A percentile compares a stretch with the other conserved stretches of the same genome.
Evolutionary conservation across 2,113 vertebrate genomes (phyloP).

Genomic region (Neopipo cinnamomea): DNA sequence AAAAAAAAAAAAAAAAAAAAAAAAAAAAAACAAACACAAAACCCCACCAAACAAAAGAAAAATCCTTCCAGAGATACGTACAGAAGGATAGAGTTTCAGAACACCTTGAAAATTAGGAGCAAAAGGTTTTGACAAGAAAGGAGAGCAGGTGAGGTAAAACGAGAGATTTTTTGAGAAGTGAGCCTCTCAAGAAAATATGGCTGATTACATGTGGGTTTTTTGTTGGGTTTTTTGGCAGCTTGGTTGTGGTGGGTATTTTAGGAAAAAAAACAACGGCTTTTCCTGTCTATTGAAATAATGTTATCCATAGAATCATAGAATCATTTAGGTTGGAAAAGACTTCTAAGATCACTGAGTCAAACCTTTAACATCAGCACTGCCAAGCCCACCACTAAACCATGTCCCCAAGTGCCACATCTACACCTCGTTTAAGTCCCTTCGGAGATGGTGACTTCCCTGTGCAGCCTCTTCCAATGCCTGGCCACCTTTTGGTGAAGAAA

Average conservation of each 20-base stretch:
- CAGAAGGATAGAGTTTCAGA: background rate
- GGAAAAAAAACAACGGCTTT: background rate
- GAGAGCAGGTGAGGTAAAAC: background rate
- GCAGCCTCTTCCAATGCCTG: background rate
- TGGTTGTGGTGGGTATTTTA: background rate
- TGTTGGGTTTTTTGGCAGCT: rapidly evolving
- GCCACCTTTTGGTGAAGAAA: background rate
- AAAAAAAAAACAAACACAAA: background rate
- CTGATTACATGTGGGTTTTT: rapidly evolving
- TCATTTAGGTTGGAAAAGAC: background rate
- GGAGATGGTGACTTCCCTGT: background rate
- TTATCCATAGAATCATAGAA: background rate
- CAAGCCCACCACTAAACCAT: background rate
- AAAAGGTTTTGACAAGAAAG: background rate
- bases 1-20: background rate
- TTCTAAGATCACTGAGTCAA: background rate
- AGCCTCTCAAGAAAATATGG: background rate
- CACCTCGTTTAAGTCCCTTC: background rate
- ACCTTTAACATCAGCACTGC: background rate
- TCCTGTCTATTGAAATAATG: background rate
- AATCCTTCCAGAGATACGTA: background rate
- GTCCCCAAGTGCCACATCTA: background rate
- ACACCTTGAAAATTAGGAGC: background rate
- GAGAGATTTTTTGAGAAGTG: background rate
- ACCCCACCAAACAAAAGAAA: background rate